Evolutionary conservation across 1,140 invertebrate species (phyloP).

Genomic region (Teleogryllus occipitalis): DNA sequence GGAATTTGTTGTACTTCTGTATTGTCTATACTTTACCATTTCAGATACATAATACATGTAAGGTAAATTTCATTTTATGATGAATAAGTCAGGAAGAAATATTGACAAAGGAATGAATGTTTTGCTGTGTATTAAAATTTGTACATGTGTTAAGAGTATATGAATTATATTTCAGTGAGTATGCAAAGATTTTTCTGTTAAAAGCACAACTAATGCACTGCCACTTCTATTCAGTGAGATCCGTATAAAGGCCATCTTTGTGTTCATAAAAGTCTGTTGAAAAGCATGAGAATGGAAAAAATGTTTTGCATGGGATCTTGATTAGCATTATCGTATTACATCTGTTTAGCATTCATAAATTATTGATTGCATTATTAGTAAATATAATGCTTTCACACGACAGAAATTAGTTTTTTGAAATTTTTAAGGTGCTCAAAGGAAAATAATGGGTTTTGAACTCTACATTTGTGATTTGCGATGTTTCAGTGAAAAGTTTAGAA

Average conservation of each 20-base stretch:
- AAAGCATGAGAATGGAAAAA: too few species aligned
- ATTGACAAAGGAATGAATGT: background rate
- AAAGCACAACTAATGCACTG: background rate
- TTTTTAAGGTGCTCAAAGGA: too few species aligned
- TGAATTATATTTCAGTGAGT: too few species aligned
- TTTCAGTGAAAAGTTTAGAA: too few species aligned
- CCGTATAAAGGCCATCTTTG: background rate
- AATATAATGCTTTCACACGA: background rate
- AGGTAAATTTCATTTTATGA: background rate
- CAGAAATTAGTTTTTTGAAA: background rate
- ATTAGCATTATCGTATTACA: too few species aligned
- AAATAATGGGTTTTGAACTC: too few species aligned
- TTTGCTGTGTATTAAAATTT: background rate
- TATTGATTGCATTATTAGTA: too few species aligned
- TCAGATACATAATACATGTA: background rate
- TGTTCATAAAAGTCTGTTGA: background rate
- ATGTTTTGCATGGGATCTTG: too few species aligned
- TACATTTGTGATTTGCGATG: too few species aligned
- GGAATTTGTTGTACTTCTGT: constrained; percentile 13
- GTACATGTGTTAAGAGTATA: too few species aligned
- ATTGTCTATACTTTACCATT: background rate
- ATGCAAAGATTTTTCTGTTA: background rate
- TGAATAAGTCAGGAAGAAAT: background rate
- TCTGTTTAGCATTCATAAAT: too few species aligned
- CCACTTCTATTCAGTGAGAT: background rate